Base-by-base conservation (phyloP, 2,113 vertebrate species). In the Agelaius tricolor region DNA sequence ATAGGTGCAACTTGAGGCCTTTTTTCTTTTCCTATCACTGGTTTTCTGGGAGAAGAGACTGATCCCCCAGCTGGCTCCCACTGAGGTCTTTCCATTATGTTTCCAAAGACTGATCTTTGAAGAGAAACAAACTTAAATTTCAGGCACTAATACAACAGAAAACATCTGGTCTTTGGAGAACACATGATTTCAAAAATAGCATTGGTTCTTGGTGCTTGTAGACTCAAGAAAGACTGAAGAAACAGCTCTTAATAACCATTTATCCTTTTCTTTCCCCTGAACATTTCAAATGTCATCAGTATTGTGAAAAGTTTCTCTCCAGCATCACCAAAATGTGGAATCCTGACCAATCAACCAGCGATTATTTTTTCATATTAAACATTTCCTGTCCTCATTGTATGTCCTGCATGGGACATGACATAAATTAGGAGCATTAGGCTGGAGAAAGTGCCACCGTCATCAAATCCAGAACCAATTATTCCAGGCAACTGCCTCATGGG, bases 341-440 rank as follows among this genome's bases (percentile, higher is more conserved):
- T 41, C 2, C 7, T 75, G 31, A 7, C 31, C 55, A 57, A 59
- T 47, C 24, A 71, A 52, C 47, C 21, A 33, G 46, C 0, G 0
- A 65, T 39, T 12, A 27, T 26, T 52, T 74, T 93, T 11, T 87
- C n/a, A 11, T 19, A 65, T 39, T 23, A 89, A 78, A 47, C 7
- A 24, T 65, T 89, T 87, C 26, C n/a, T 58, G 8, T 52, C 28
- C 61, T 62, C 6, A 9, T 44, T 35, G 22, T 15, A 26, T 31
- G 15, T 43, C 44, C 74, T 87, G 63, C 47, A 35, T 31, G 52
- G 21, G 14, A 74, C 28, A 57, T 28, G 13, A 74, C 28, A 61
- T 28, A 75, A 87, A 79, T 87, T 63, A 82, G 47, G n/a, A 89
- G 14, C 27, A 68, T 51, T 76, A 93, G 19, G 57, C 41, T 67